Evolutionary conservation across 2,113 vertebrate species (phyloP).

Genomic region (Recurvirostra avosetta): DNA sequence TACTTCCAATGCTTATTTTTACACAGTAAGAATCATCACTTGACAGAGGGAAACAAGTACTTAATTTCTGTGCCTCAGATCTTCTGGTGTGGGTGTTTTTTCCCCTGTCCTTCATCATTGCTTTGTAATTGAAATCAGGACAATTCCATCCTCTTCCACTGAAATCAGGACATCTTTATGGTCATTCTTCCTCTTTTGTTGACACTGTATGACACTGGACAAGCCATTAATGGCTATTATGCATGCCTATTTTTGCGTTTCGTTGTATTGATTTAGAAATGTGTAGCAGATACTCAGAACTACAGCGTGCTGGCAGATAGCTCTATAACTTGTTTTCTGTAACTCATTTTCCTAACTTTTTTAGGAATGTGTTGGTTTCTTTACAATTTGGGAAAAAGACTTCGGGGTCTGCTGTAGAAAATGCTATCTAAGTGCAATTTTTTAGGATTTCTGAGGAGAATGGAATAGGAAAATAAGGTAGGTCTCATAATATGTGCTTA

Average conservation of each 20-base stretch:
- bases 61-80: not conserved
- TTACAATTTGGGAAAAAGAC: not conserved
- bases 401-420: not conserved
- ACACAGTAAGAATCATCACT: not conserved
- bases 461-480: not conserved
- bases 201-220: not conserved
- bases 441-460: not conserved
- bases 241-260: not conserved
- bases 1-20: not conserved
- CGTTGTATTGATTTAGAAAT: not conserved
- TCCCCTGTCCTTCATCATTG: not conserved
- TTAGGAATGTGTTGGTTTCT: not conserved
- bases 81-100: not conserved
- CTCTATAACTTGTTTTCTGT: not conserved
- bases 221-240: not conserved
- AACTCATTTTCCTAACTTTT: not conserved
- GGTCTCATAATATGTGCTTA: accelerated
- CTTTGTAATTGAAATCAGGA: not conserved
- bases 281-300: not conserved
- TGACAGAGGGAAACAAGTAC: not conserved
- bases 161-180: not conserved
- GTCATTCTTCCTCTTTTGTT: not conserved
- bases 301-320: not conserved
- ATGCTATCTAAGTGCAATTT: not conserved
- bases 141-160: not conserved